phyloP scores from a whole-genome alignment of 2,113 vertebrate species.

The Apaloderma vittatum region DNA sequence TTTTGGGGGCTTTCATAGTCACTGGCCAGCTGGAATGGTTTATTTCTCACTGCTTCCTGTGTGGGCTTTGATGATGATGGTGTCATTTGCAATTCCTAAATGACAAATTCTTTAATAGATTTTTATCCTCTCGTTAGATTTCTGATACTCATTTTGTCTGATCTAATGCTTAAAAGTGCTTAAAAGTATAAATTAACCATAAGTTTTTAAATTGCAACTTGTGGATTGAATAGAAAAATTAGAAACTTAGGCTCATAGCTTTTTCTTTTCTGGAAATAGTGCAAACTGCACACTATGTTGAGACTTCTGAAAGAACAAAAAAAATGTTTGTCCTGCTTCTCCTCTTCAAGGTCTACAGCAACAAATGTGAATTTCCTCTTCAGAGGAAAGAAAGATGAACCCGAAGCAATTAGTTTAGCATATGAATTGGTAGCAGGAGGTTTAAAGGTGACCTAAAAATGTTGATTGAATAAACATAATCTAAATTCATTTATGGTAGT shows the following conservation, averaged over 20 bases:
- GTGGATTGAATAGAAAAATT: background rate
- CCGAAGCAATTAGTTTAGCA: slow-evolving; percentile 39
- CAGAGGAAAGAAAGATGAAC: slow-evolving; percentile 6
- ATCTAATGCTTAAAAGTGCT: background rate
- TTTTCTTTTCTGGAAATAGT: background rate
- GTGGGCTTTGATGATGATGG: background rate
- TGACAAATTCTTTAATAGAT: background rate
- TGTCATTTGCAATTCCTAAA: background rate
- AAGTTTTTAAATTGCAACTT: background rate
- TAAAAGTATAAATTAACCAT: background rate
- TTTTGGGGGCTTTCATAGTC: background rate
- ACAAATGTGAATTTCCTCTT: background rate
- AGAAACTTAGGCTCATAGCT: background rate
- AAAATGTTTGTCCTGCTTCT: background rate
- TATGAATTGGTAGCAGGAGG: background rate
- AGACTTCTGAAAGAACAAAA: background rate
- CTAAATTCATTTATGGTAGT: slow-evolving; percentile 22
- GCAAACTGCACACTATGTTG: background rate
- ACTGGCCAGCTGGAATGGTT: background rate
- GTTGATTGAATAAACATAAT: slow-evolving; percentile 47
- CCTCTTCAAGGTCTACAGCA: background rate
- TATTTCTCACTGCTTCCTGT: background rate
- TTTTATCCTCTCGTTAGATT: background rate
- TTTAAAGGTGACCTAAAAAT: slow-evolving; percentile 48
- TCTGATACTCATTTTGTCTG: background rate